Evolutionary conservation across 1,140 invertebrate species (phyloP).

Genomic region (Lineus longissimus): DNA sequence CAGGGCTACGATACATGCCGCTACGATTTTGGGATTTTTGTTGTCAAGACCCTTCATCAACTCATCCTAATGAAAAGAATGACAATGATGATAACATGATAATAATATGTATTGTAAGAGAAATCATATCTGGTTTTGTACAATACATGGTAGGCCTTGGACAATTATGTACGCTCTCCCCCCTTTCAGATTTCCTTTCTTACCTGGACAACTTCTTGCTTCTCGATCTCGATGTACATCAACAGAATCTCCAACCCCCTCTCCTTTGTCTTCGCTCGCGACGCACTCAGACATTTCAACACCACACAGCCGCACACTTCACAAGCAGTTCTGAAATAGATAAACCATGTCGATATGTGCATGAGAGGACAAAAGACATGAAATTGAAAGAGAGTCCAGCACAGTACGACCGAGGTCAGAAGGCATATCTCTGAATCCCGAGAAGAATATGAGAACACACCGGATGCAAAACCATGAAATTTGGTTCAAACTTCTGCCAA

Average conservation of each 20-base stretch:
- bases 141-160: no score
- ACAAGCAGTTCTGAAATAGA: slow-evolving; percentile 67
- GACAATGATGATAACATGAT: not conserved
- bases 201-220: slow-evolving; percentile 67
- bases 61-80: slow-evolving; percentile 71
- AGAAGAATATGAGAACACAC: no score
- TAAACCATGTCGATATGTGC: slow-evolving; percentile 20
- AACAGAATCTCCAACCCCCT: slow-evolving; percentile 81
- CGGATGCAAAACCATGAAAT: no score
- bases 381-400: not conserved
- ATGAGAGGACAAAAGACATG: not conserved
- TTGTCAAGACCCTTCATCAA: slow-evolving; percentile 84
- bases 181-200: no score
- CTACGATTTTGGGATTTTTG: slow-evolving; percentile 93
- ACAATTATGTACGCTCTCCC: no score
- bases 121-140: no score
- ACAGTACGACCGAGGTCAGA: not conserved
- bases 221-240: slow-evolving; percentile 95
- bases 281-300: slow-evolving; percentile 85
- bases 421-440: no score
- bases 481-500: no score
- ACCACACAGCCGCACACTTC: slow-evolving; percentile 88
- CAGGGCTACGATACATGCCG: slow-evolving; percentile 74
- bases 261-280: slow-evolving; percentile 88
- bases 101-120: no score